A percentile compares a stretch with the other conserved stretches of the same genome.
These are phyloP conservation scores for Meganola albula DNA, from an alignment of 2,888 invertebrate species.

Conservation along the genomic window DNA sequence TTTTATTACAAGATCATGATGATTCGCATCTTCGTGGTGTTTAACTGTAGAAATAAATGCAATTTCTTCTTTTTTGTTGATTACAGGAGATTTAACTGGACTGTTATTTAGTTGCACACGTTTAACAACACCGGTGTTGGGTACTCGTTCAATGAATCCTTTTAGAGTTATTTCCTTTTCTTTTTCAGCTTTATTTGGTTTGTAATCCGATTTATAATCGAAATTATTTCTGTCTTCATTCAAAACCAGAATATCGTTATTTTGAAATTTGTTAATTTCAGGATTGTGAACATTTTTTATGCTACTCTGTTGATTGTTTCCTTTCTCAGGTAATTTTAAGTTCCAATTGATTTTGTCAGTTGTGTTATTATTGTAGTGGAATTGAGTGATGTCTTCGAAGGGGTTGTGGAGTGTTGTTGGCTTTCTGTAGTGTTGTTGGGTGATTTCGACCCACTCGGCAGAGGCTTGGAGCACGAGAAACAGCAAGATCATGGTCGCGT, in stretches of 20 bases:
- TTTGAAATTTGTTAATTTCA: neutral
- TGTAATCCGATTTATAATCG: conserved; percentile 5
- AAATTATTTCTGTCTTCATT: conserved; percentile 6
- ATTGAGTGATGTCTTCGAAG: conserved; percentile 12
- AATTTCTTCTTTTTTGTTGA: neutral
- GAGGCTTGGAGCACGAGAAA: conserved; percentile 35
- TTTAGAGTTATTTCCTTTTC: conserved; percentile 8
- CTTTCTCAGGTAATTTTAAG: conserved; percentile 4
- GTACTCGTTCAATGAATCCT: conserved; percentile 38
- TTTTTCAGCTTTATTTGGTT: conserved; percentile 4
- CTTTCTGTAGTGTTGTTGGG: conserved; percentile 55
- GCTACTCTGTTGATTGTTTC: conserved; percentile 8
- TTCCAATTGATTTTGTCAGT: conserved; percentile 36
- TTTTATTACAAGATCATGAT: too few relatives aligned
- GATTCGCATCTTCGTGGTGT: neutral
- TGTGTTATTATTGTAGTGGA: conserved; percentile 21
- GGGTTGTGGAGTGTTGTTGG: conserved; percentile 24
- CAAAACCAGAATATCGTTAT: conserved; percentile 1
- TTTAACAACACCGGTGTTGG: conserved; percentile 39
- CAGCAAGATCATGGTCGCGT: conserved; percentile 32
- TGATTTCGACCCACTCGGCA: conserved; percentile 66
- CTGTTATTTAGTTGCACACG: conserved; percentile 34
- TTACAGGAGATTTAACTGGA: conserved; percentile 36
- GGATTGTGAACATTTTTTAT: conserved; percentile 3
- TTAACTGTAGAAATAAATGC: neutral